Evolutionary conservation across 2,888 invertebrate species (phyloP).

Genomic region (Andrena bucephala): DNA sequence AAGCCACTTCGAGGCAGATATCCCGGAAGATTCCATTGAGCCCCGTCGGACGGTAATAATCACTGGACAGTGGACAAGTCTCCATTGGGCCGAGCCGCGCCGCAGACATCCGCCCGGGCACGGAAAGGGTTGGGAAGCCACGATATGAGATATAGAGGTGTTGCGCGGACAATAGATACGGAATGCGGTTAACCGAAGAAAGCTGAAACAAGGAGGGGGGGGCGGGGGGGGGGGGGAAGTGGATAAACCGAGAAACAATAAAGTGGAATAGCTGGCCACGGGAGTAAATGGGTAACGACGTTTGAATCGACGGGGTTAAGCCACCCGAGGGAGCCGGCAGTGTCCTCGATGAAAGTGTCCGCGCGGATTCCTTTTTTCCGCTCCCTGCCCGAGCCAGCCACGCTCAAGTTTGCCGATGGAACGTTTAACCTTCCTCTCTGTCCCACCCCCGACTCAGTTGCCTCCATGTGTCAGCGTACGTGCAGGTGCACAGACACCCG

Average conservation of each 20-base stretch:
- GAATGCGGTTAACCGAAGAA: slow-evolving; percentile 71
- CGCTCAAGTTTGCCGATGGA: slow-evolving; percentile 56
- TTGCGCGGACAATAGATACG: slow-evolving; percentile 60
- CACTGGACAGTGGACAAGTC: slow-evolving; percentile 7
- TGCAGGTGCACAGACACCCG: not conserved
- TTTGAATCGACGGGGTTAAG: slow-evolving; percentile 65
- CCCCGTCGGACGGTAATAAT: slow-evolving; percentile 16
- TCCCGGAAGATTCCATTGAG: not conserved
- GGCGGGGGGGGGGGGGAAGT: slow-evolving; percentile 27
- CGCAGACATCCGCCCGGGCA: not conserved
- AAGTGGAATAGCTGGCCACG: slow-evolving; percentile 59
- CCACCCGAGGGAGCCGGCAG: slow-evolving; percentile 57
- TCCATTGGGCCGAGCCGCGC: not conserved
- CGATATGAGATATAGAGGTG: slow-evolving; percentile 60
- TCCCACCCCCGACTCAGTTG: not conserved
- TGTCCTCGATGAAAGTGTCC: slow-evolving; percentile 63
- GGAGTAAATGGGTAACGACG: slow-evolving; percentile 68
- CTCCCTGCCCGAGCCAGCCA: not conserved
- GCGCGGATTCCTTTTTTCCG: slow-evolving; percentile 47
- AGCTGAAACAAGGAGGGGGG: slow-evolving; percentile 61
- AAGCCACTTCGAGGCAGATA: not conserved
- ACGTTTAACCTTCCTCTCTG: slow-evolving; percentile 71
- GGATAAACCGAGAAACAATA: slow-evolving; percentile 71
- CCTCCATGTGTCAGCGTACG: slow-evolving; percentile 1
- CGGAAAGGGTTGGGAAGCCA: slow-evolving; percentile 42